Evolutionary conservation across 1,140 invertebrate genomes (phyloP).

Genomic region (Trypoxylus dichotomus): DNA sequence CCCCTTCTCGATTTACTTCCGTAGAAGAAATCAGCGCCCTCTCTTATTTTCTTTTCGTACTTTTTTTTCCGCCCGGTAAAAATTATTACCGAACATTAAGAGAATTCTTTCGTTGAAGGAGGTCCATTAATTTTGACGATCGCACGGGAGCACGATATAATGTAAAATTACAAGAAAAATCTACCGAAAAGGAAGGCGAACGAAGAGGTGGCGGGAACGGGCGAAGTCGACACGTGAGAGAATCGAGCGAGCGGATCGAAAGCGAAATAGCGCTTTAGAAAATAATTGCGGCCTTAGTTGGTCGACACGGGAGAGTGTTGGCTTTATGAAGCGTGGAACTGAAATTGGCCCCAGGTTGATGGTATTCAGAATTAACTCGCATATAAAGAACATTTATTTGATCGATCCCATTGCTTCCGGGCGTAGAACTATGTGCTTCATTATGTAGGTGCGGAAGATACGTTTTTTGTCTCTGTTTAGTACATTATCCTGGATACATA

Average conservation of each 20-base stretch:
- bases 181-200: not conserved
- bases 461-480: not conserved
- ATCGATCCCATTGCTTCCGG: slow-evolving; percentile 13
- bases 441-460: slow-evolving; percentile 7
- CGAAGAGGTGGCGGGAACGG: not conserved
- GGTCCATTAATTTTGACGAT: slow-evolving; percentile 10
- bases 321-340: slow-evolving; percentile 24
- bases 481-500: no score
- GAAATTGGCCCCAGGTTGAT: slow-evolving; percentile 28
- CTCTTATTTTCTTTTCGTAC: no score
- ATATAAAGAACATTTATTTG: slow-evolving; percentile 31
- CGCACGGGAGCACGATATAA: not conserved
- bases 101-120: slow-evolving; percentile 16
- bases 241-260: not conserved
- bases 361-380: slow-evolving; percentile 28
- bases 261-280: slow-evolving; percentile 12
- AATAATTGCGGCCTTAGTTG: slow-evolving; percentile 28
- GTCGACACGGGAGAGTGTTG: slow-evolving; percentile 24
- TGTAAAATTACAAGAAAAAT: slow-evolving; percentile 18
- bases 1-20: no score
- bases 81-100: slow-evolving; percentile 15
- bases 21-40: no score
- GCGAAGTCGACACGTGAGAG: slow-evolving; percentile 10
- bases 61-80: not conserved
- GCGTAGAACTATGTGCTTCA: slow-evolving; percentile 19